These are phyloP conservation scores for Protobothrops flavoviridis DNA, from an alignment of 2,113 vertebrate genomes.

Conservation along the genomic window DNA sequence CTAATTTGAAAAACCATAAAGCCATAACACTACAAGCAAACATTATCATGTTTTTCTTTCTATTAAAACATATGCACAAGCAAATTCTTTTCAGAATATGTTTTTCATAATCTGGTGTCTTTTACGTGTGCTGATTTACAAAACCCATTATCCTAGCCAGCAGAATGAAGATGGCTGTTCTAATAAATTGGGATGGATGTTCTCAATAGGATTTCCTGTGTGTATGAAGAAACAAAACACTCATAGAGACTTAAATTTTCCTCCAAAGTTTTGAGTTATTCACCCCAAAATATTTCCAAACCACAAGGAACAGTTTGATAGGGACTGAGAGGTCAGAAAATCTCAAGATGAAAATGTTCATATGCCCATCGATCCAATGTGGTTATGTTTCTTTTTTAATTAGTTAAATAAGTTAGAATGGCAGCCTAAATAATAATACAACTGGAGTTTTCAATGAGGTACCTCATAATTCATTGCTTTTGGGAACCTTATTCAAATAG, in stretches of 20 bases:
- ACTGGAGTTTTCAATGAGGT: background rate
- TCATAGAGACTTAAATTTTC: background rate
- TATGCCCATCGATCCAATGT: background rate
- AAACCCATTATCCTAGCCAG: background rate
- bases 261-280: background rate
- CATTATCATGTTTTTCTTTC: background rate
- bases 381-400: background rate
- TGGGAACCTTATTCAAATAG: background rate
- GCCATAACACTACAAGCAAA: background rate
- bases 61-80: background rate
- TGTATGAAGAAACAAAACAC: background rate
- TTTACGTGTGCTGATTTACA: background rate
- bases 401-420: background rate
- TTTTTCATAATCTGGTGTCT: background rate
- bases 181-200: background rate
- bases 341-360: constrained; percentile 10
- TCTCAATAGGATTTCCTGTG: background rate
- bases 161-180: background rate
- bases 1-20: background rate
- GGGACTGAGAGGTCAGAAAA: background rate
- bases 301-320: background rate
- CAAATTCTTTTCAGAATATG: background rate
- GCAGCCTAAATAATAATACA: background rate
- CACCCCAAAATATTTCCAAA: background rate
- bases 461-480: constrained; percentile 25